Evolutionary conservation across 2,797 vertebrate genomes (phyloP).

Genomic region (Intellagama lesueurii): DNA sequence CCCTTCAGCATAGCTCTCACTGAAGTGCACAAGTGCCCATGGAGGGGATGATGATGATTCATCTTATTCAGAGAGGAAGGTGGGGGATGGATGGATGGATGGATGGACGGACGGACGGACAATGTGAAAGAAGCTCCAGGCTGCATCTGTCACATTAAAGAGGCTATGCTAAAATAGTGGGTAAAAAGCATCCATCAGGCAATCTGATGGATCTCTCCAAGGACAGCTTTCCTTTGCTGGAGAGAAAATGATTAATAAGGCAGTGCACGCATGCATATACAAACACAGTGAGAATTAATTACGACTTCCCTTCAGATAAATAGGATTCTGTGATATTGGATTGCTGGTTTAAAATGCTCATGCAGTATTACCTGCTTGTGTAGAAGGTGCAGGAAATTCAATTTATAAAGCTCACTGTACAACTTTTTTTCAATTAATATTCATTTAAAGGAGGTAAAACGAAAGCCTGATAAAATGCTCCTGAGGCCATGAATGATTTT

Average conservation of each 20-base stretch:
- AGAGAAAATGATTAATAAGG: constrained; percentile 46
- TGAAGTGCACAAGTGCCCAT: too few species aligned
- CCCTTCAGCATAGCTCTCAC: too few species aligned
- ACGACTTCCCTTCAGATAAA: not conserved
- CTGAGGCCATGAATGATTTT: not conserved
- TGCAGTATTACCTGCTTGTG: not conserved
- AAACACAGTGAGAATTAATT: constrained; percentile 23
- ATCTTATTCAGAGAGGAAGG: too few species aligned
- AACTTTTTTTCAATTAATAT: not conserved
- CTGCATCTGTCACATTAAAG: constrained; percentile 55
- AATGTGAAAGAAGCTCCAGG: constrained; percentile 51
- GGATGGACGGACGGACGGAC: too few species aligned
- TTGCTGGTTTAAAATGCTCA: constrained; percentile 6
- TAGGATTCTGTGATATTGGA: constrained; percentile 28
- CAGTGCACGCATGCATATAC: not conserved
- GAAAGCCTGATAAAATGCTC: not conserved
- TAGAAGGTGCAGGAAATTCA: not conserved
- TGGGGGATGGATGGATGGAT: too few species aligned
- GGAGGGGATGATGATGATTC: too few species aligned
- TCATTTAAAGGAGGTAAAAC: constrained; percentile 1
- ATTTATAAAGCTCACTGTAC: constrained; percentile 14
- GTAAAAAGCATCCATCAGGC: constrained; percentile 24
- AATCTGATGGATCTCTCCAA: constrained; percentile 38
- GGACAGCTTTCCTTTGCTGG: constrained; percentile 21
- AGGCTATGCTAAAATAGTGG: constrained; percentile 37